Conservation (phyloP, 1,140 invertebrate species). For the Drosophila elegans region DNA sequence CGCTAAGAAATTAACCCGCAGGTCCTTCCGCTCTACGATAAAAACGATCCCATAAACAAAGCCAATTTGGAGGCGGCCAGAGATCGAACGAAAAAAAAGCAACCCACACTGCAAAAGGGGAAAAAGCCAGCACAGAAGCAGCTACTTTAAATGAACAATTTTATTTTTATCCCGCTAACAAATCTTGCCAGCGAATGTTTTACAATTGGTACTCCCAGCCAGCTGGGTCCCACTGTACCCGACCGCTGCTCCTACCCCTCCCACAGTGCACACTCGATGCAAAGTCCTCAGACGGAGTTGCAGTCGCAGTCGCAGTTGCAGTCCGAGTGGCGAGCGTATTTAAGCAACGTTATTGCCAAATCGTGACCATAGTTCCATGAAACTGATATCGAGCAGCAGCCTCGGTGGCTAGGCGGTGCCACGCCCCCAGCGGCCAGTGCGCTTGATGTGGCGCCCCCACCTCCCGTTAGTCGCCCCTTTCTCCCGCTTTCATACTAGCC, state of each 20-base stretch:
- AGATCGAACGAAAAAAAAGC: slow-evolving; percentile 21
- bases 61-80: slow-evolving; percentile 70
- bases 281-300: slow-evolving; percentile 26
- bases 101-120: slow-evolving; percentile 5
- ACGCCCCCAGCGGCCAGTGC: slow-evolving; percentile 51
- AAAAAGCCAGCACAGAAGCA: slow-evolving; percentile 70
- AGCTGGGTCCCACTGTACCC: slow-evolving; percentile 30
- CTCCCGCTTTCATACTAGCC: slow-evolving; percentile 11
- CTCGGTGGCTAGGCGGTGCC: slow-evolving; percentile 14
- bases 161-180: slow-evolving; percentile 84
- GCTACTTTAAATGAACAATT: slow-evolving; percentile 84
- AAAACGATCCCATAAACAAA: slow-evolving; percentile 79
- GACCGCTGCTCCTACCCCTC: not conserved
- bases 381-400: slow-evolving; percentile 77
- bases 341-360: slow-evolving; percentile 85
- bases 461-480: not conserved
- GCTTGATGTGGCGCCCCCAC: slow-evolving; percentile 68
- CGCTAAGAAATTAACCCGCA: slow-evolving; percentile 79
- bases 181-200: slow-evolving; percentile 83
- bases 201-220: slow-evolving; percentile 71
- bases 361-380: slow-evolving; percentile 85
- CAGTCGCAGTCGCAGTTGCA: slow-evolving; percentile 36
- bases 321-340: slow-evolving; percentile 66
- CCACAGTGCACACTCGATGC: slow-evolving; percentile 21
- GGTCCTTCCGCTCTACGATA: slow-evolving; percentile 66